A percentile compares a stretch with the other conserved stretches of the same genome.
phyloP scores from a whole-genome alignment of 1,140 invertebrate species.

The Nasonia longicornis region DNA sequence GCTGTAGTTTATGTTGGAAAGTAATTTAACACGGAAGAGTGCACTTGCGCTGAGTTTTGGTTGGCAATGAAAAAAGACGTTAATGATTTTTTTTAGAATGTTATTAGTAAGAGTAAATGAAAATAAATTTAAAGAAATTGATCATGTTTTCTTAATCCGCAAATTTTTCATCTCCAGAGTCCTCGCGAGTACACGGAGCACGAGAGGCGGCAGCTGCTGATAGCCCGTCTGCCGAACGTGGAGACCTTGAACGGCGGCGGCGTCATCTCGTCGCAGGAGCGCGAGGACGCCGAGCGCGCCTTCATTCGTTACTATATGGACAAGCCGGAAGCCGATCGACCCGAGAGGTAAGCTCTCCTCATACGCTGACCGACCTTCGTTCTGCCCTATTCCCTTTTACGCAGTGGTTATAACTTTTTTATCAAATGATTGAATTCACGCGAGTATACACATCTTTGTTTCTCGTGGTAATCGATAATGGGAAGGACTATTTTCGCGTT shows the following conservation, averaged over 20 bases:
- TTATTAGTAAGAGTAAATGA: not conserved
- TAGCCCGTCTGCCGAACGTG: slow-evolving; percentile 88
- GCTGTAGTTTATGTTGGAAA: too few species aligned
- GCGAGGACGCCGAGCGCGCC: slow-evolving; percentile 92
- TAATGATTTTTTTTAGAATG: not conserved
- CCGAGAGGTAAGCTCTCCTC: slow-evolving; percentile 73
- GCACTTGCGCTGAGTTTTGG: too few species aligned
- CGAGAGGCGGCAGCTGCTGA: slow-evolving; percentile 85
- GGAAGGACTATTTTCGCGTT: not conserved
- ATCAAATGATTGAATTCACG: not conserved
- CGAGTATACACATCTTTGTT: not conserved
- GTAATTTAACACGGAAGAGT: too few species aligned
- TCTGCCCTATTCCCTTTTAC: not conserved
- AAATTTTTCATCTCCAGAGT: slow-evolving; percentile 65
- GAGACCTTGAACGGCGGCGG: slow-evolving; percentile 90
- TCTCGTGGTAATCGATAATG: not conserved
- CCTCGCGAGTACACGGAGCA: slow-evolving; percentile 86
- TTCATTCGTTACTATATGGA: slow-evolving; percentile 94
- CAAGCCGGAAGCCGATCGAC: slow-evolving; percentile 82
- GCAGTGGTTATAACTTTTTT: not conserved
- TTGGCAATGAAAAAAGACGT: too few species aligned
- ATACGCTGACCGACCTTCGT: not conserved
- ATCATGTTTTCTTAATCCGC: not conserved
- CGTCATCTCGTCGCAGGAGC: slow-evolving; percentile 82
- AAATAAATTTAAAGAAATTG: too few species aligned